Conservation (phyloP, 2,113 vertebrate genomes). For the Arenaria interpres region DNA sequence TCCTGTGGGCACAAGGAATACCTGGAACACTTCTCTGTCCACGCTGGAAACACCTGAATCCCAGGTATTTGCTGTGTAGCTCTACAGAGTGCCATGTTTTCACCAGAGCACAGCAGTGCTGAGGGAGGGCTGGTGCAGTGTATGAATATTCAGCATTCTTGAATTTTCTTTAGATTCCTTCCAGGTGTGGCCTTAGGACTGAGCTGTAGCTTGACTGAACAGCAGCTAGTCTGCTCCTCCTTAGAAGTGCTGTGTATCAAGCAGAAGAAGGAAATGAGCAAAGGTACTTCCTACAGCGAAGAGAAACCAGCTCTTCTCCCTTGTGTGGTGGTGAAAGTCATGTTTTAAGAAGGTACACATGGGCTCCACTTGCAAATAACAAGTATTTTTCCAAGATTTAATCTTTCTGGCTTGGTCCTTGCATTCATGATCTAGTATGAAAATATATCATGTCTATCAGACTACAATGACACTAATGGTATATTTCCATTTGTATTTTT, state of each 20-base stretch:
- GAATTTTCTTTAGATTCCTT: not conserved
- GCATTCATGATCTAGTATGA: not conserved
- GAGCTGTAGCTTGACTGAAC: not conserved
- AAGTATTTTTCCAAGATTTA: not conserved
- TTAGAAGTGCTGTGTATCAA: rapidly evolving
- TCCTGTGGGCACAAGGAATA: not conserved
- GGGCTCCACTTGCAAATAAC: not conserved
- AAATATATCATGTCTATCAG: not conserved
- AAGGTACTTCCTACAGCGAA: not conserved
- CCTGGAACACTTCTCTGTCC: not conserved
- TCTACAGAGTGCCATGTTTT: rapidly evolving
- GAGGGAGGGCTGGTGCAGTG: not conserved
- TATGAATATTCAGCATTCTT: not conserved
- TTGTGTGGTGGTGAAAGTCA: rapidly evolving
- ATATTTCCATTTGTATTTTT: not conserved
- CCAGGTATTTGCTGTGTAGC: not conserved
- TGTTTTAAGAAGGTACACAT: not conserved
- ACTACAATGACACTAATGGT: not conserved
- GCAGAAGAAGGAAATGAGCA: not conserved
- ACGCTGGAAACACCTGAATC: not conserved
- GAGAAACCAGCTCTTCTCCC: not conserved
- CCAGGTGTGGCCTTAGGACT: not conserved
- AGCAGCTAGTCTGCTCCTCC: not conserved
- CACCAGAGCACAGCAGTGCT: not conserved
- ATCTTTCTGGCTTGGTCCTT: not conserved